These are phyloP conservation scores for Artibeus jamaicensis DNA, from an alignment of 2,797 vertebrate species.

Conservation along the genomic window DNA sequence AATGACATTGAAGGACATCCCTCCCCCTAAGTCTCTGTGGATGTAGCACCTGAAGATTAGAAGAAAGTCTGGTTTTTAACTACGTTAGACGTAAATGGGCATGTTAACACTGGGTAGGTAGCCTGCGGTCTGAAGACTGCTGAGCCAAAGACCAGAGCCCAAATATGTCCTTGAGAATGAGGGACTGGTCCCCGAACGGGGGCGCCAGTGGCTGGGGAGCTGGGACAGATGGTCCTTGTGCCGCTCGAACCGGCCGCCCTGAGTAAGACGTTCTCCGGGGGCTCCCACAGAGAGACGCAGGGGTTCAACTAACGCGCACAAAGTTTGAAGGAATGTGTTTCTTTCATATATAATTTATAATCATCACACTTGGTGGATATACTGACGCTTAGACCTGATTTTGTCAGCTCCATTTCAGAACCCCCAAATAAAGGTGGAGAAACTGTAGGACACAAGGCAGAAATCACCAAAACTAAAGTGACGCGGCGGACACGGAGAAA, in stretches of 20 bases:
- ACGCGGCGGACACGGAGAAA: too few relatives aligned
- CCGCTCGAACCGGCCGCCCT: background rate
- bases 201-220: rapidly evolving
- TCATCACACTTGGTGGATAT: background rate
- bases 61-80: background rate
- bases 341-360: background rate
- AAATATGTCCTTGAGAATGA: background rate
- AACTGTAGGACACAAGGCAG: background rate
- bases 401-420: background rate
- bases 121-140: background rate
- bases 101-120: background rate
- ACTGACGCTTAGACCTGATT: background rate
- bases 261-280: background rate
- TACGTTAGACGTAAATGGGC: background rate
- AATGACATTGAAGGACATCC: too few relatives aligned
- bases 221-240: rapidly evolving
- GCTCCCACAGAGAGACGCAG: background rate
- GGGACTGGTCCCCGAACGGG: background rate
- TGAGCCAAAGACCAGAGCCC: background rate
- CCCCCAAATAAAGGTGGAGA: background rate
- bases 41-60: background rate
- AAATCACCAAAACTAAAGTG: background rate
- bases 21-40: background rate
- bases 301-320: background rate
- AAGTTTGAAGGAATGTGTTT: background rate